Base-by-base conservation (phyloP, 2,888 invertebrate species). In the Shargacucullia verbasci region DNA sequence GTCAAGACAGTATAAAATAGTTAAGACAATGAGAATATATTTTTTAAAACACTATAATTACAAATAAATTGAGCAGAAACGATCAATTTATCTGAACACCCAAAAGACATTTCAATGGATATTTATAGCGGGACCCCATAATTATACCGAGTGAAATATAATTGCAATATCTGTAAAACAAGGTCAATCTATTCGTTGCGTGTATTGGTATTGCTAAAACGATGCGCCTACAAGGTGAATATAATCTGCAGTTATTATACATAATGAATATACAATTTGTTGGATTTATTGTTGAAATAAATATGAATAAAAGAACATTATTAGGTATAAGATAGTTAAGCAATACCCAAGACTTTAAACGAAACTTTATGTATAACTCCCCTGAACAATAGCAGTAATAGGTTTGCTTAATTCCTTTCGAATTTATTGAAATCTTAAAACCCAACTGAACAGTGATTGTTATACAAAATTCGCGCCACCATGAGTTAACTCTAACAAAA, bases 211-310 rank as follows among this genome's bases (percentile, higher is more conserved):
- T 66, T 48, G 20, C 59, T 8, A 50, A 58, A 59, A 66, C 53
- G 48, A 59, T 59, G 61, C 25, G 27, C 15, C 38, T 54, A 43
- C 35, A 29, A 73, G 76, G 72, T 48, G 38, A 71, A 53, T 56
- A 34, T 8, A 52, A 59, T 59, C 29, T 46, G 34, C 27, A 41
- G 34, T 43, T 53, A 31, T 59, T 56, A 56, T 3, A 45, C 55
- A 15, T 53, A 59, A 71, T 27, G n/a, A 72, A 27, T 49, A 29
- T 33, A 40, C 47, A 49, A 71, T 70, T 50, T 20, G 15, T 38
- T 49, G 46, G 11, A 31, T 37, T 38, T 13, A 41, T 49, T 45
- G 52, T 48, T 33, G 10, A 44, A 70, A 63, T 54, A 37, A 34
- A 49, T 37, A 54, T 27, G 31, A 35, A 29, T 9, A 56, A 46